Base-by-base conservation (phyloP, 2,113 vertebrate species). In the Boleophthalmus pectinirostris region DNA sequence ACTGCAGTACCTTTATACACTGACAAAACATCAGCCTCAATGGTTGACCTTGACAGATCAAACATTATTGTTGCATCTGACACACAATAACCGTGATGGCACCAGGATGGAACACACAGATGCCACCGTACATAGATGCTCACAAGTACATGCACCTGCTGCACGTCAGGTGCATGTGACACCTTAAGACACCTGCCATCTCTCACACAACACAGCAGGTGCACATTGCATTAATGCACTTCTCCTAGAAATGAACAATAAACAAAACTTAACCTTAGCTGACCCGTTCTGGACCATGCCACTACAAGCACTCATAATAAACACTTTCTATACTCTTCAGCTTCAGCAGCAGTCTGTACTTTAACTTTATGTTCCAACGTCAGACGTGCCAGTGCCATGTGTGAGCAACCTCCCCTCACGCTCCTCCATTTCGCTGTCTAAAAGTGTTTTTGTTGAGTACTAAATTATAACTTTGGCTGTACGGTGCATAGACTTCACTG, bases 381-480 rank as follows among this genome's bases (percentile, higher is more conserved):
- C 11, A 66, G 51, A 33, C 8, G 1, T 1, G n/a, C 13, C 38
- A 43, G 49, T 0, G 3, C 16, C 47, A 51, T 67, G 65, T 72
- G 66, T 69, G 14, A 68, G 38, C 58, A 56, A 51, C 38, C 61
- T 69, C 23, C 12, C 10, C 60, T 71, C 45, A 73, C 35, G 33
- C 71, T 77, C 60, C 57, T 45, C 29, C 66, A 58, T 18, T 24
- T 35, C 18, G 38, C 12, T 20, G 57, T 77, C 46, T 74, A 29
- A 60, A 56, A 60, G 66, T 65, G 77, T 81, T 82, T 82, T 69
- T 69, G 79, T 77, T 79, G 78, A 72, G 70, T 51, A 23, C 2
- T 33, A 82, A 87, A 89, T 82, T 65, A 82, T 45, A 76, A 81
- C 72, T 16, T 82, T 1, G 65, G 21, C 18, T 77, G 69, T 60